A percentile compares a stretch with the other conserved stretches of the same genome.
These are phyloP conservation scores for Amorpha juglandis DNA, from an alignment of 2,888 invertebrate genomes.

Conservation along the genomic window DNA sequence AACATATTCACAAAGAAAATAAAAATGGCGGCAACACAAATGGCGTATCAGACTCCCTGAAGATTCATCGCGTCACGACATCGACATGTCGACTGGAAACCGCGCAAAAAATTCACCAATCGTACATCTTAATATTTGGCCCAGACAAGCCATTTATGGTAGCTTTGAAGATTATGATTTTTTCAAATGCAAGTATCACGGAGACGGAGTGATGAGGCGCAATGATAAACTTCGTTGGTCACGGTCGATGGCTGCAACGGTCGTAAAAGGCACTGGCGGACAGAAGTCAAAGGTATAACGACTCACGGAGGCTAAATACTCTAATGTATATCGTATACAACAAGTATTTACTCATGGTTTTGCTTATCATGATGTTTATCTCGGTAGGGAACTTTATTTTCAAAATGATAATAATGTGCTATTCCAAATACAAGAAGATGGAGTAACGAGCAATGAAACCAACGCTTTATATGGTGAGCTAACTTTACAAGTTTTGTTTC, in stretches of 20 bases:
- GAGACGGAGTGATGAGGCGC: slow-evolving; percentile 38
- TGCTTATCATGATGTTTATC: background rate
- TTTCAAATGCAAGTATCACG: slow-evolving; percentile 6
- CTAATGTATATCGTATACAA: slow-evolving; percentile 23
- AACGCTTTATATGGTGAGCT: too few relatives aligned
- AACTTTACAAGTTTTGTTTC: too few relatives aligned
- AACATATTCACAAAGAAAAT: slow-evolving; percentile 6
- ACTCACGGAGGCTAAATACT: slow-evolving; percentile 41
- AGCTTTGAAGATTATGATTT: slow-evolving; percentile 25
- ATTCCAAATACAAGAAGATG: too few relatives aligned
- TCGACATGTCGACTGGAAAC: slow-evolving; percentile 15
- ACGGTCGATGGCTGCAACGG: slow-evolving; percentile 50
- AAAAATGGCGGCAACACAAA: slow-evolving; percentile 19
- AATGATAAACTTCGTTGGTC: slow-evolving; percentile 51
- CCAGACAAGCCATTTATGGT: slow-evolving; percentile 27
- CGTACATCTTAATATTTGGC: slow-evolving; percentile 35
- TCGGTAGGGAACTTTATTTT: background rate
- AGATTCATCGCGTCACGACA: slow-evolving; percentile 27
- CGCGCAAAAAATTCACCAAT: slow-evolving; percentile 41
- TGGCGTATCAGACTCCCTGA: slow-evolving; percentile 20
- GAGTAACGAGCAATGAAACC: too few relatives aligned
- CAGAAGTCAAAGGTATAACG: slow-evolving; percentile 47
- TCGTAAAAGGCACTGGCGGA: slow-evolving; percentile 55
- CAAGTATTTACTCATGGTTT: background rate
- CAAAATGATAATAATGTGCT: background rate